A percentile compares a stretch with the other conserved stretches of the same genome.
These are phyloP conservation scores for Melanostoma mellinum DNA, from an alignment of 2,888 invertebrate genomes.

Conservation along the genomic window DNA sequence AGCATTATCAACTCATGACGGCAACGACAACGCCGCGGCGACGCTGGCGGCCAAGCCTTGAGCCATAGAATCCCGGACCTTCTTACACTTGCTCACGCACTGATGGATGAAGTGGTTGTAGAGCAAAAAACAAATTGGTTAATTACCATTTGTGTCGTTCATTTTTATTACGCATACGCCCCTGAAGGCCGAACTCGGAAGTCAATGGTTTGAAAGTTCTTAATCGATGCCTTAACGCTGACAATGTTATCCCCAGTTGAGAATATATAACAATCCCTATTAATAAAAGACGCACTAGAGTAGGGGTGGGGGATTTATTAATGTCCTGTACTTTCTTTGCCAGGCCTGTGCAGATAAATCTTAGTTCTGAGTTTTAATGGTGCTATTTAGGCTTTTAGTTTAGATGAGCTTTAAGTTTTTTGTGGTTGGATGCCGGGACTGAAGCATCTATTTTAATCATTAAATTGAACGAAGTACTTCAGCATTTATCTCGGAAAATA, in stretches of 20 bases:
- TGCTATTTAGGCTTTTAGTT: too few relatives aligned
- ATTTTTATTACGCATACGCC: slow-evolving; percentile 42
- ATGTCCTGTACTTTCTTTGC: too few relatives aligned
- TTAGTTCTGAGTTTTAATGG: too few relatives aligned
- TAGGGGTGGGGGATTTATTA: too few relatives aligned
- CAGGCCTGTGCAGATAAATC: too few relatives aligned
- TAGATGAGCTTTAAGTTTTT: too few relatives aligned
- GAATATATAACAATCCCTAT: not conserved
- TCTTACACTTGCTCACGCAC: slow-evolving; percentile 14
- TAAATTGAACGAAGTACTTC: too few relatives aligned
- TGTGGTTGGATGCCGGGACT: too few relatives aligned
- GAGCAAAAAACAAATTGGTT: slow-evolving; percentile 24
- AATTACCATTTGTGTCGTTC: slow-evolving; percentile 50
- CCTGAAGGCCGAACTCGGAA: slow-evolving; percentile 21
- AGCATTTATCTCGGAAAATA: too few relatives aligned
- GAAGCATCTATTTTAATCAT: too few relatives aligned
- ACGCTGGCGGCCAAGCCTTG: not conserved
- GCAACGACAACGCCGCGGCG: not conserved
- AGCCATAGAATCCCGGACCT: not conserved
- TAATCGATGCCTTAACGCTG: slow-evolving; percentile 30
- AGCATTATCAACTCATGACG: slow-evolving; percentile 39
- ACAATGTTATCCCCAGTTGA: slow-evolving; percentile 6
- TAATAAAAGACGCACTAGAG: too few relatives aligned
- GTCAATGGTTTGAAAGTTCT: slow-evolving; percentile 39
- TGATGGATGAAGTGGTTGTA: not conserved